Percentiles rank a stretch among this genome's conserved stretches.
phyloP scores from a whole-genome alignment of 2,797 vertebrate species.

The Alca torda region DNA sequence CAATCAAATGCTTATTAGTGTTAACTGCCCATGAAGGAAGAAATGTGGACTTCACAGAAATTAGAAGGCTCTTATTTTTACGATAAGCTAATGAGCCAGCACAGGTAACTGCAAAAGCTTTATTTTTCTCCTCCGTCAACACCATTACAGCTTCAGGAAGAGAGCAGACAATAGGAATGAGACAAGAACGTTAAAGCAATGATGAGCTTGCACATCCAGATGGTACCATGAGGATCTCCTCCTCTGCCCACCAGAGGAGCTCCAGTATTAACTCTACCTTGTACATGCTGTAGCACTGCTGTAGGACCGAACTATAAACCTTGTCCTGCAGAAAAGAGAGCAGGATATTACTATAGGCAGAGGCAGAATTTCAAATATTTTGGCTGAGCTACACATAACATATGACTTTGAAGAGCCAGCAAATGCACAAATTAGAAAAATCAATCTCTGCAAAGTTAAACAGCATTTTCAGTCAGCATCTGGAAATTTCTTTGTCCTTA shows the following conservation, averaged over 20 bases:
- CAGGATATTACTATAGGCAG: not conserved
- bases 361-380: not conserved
- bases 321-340: constrained; percentile 84
- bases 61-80: not conserved
- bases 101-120: not conserved
- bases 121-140: not conserved
- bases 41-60: not conserved
- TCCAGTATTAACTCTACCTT: constrained; percentile 82
- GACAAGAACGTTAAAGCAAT: not conserved
- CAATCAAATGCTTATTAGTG: not conserved
- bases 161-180: not conserved
- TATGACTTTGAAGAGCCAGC: not conserved
- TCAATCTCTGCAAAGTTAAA: not conserved
- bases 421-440: not conserved
- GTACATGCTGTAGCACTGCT: constrained; percentile 98
- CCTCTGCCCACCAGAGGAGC: not conserved
- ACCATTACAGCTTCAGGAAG: not conserved
- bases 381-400: not conserved
- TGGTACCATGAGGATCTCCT: not conserved
- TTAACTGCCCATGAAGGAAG: not conserved
- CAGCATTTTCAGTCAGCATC: not conserved
- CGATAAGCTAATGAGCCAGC: not conserved
- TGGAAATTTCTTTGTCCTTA: not conserved
- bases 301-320: constrained; percentile 92
- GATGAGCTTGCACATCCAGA: not conserved